Percentiles rank a stretch among this genome's conserved stretches.
phyloP scores from a whole-genome alignment of 2,888 invertebrate genomes.

The Autographa pulchrina region DNA sequence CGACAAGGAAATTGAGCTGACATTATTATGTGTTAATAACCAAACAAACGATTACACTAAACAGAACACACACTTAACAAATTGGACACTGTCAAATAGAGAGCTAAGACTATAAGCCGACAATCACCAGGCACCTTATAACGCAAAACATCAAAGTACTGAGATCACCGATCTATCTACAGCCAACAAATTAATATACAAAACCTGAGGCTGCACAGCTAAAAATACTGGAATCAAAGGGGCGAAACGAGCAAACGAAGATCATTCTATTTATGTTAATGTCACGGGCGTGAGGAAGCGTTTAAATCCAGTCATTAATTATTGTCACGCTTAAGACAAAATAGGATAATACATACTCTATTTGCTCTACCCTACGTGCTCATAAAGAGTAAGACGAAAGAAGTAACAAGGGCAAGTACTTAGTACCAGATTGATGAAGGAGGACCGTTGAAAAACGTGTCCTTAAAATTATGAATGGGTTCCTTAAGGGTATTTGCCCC shows the following conservation, averaged over 20 bases:
- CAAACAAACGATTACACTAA: slow-evolving; percentile 54
- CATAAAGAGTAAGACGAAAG: slow-evolving; percentile 84
- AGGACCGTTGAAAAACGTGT: slow-evolving; percentile 81
- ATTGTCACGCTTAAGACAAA: slow-evolving; percentile 88
- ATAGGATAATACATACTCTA: slow-evolving; percentile 88
- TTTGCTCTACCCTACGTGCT: slow-evolving; percentile 82
- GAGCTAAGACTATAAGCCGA: slow-evolving; percentile 78
- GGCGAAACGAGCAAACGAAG: slow-evolving; percentile 82
- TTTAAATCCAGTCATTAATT: slow-evolving; percentile 90
- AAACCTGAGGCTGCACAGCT: slow-evolving; percentile 82
- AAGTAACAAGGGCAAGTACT: slow-evolving; percentile 84
- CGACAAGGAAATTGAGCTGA: slow-evolving; percentile 7
- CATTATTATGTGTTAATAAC: slow-evolving; percentile 49
- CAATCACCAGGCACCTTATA: slow-evolving; percentile 84
- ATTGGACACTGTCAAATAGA: slow-evolving; percentile 71
- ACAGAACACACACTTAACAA: slow-evolving; percentile 66
- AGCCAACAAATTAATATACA: slow-evolving; percentile 86
- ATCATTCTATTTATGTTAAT: slow-evolving; percentile 89
- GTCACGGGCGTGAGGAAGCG: slow-evolving; percentile 90
- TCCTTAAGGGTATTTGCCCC: slow-evolving; percentile 76
- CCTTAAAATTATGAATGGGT: slow-evolving; percentile 83
- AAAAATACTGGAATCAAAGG: slow-evolving; percentile 89
- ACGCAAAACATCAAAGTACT: slow-evolving; percentile 87
- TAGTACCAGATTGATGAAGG: slow-evolving; percentile 85
- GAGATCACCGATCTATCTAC: slow-evolving; percentile 76